A percentile compares a stretch with the other conserved stretches of the same genome.
Evolutionary conservation across 2,113 vertebrate species (phyloP).

Genomic region (Neotragus moschatus): DNA sequence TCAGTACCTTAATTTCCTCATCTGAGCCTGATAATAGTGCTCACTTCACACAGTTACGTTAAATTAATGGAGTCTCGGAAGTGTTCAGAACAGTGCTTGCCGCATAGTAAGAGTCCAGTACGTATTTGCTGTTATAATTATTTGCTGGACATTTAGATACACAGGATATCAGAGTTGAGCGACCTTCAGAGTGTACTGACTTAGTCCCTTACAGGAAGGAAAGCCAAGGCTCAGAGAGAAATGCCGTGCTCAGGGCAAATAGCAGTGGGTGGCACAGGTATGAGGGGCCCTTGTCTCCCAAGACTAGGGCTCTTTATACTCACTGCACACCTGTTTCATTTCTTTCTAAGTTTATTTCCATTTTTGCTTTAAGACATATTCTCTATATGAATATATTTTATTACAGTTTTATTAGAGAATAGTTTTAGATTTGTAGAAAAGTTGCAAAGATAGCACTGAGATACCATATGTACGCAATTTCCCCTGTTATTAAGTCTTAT

Average conservation of each 20-base stretch:
- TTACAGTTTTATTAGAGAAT: background rate
- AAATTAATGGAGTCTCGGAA: background rate
- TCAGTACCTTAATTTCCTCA: background rate
- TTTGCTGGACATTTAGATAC: background rate
- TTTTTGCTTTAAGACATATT: background rate
- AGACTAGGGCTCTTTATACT: background rate
- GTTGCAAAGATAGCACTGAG: background rate
- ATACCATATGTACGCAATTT: background rate
- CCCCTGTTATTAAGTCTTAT: background rate
- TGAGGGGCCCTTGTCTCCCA: background rate
- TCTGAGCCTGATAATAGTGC: background rate
- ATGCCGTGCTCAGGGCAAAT: background rate
- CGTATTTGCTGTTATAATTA: background rate
- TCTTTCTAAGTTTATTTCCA: background rate
- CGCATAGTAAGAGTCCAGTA: background rate
- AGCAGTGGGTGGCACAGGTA: no score
- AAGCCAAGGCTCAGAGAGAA: background rate
- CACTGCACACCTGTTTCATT: background rate
- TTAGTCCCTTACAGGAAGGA: background rate
- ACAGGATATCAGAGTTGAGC: background rate
- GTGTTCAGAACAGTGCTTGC: background rate
- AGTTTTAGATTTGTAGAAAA: background rate
- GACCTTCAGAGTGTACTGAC: background rate
- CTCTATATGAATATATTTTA: background rate
- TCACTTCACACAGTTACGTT: background rate